Base-by-base conservation (phyloP, 2,797 vertebrate species). In the Galagoides demidoff region DNA sequence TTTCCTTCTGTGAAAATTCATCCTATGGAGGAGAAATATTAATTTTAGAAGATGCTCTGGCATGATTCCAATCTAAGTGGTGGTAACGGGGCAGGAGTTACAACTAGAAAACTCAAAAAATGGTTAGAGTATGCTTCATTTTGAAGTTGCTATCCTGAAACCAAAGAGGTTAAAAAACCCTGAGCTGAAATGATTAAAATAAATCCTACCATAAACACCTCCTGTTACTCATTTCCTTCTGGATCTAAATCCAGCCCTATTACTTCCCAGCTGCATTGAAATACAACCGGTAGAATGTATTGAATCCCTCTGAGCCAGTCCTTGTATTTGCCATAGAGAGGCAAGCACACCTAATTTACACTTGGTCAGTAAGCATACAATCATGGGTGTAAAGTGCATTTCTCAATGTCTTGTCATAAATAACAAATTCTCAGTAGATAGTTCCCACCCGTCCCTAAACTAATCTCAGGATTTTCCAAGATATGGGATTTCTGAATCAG, bases 201-300 rank as follows among this genome's bases (percentile, higher is more conserved):
- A 79, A 92, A 43, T 34, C 39, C 70, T 34, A 63, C 23, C 23
- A 31, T 43, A 79, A 84, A 79, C 17, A 79, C 8, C 64, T 92
- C 20, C 25, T 34, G 20, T 79, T 88, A 79, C 71, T 87, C 79
- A 68, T 84, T 87, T 90, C 78, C 43, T 88, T 92, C 34, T 87
- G 71, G 55, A 14, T 90, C n/a, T n/a, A 70, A 88, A 90, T 39
- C 63, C 20, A 95, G 34, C 7, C 63, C n/a, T 73, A 7, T 29
- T 66, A 39, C 16, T 73, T 79, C 68, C 94, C 71, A 29, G 13
- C 49, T 95, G 39, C 9, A 7, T 16, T 39, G 31, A 22, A n/a
- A 49, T 25, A 68, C 19, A 74, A 27, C 27, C 14, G 9, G 25
- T 45, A 31, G 29, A 66, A 55, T 3, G 90, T 59, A 57, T 31